Base-by-base conservation (phyloP, 2,797 vertebrate genomes). In the Emys orbicularis region DNA sequence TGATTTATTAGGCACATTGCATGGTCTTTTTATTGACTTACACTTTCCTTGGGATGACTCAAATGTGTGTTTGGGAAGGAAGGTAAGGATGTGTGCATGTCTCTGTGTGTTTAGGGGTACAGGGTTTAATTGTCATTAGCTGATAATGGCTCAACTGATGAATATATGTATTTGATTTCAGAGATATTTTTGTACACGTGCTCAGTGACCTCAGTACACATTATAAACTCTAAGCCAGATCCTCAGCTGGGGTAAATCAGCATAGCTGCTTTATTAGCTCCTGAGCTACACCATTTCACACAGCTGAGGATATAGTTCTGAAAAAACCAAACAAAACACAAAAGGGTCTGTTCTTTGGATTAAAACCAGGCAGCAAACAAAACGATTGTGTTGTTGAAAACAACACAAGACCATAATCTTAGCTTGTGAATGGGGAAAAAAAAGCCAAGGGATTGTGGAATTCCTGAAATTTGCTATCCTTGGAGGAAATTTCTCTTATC, bases 391-490 rank as follows among this genome's bases (percentile, higher is more conserved):
- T 56, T 59, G 88, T 92, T 93, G 11, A 95, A 86, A 37, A 87
- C 65, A n/a, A 0, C 79, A 82, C 23, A 85, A 86, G 82, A n/a
- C 29, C 83, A 65, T 5, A 83, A 92, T 4, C 81, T 54, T 44
- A 52, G 41, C 7, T 86, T 86, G 50, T 49, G 74, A 92, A 83
- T 77, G n/a, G 21, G 19, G 21, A 3, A 2, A 59, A 65, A 59
- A 87, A 85, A 15, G 86, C 37, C 59, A 61, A 44, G 84, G 83
- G 54, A 41, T 37, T 10, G 50, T 87, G 79, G 84, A 92, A 97
- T 93, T 93, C 41, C 84, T 96, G 87, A 96, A 94, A 93, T 87
- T 44, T 92, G 27, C 84, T 95, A 57, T 91, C 5, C 88, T 93
- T 82, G 80, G 77, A 95, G 54, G 80, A 95, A 95, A 80, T 82